Base-by-base conservation (phyloP, 2,888 invertebrate species). In the Troides helena region DNA sequence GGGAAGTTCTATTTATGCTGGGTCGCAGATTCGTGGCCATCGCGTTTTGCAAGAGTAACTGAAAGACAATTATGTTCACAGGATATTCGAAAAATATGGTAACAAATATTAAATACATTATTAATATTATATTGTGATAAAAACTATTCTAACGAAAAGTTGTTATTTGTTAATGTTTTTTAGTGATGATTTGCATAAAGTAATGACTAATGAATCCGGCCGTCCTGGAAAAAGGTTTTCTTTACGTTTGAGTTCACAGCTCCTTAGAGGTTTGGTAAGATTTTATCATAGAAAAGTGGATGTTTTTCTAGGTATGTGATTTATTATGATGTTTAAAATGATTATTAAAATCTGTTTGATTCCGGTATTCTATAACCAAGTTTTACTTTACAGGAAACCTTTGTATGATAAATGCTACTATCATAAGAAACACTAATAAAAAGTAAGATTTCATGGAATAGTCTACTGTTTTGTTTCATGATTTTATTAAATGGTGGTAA, bases 21-120 rank as follows among this genome's bases (percentile, higher is more conserved):
- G 92, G 84, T 92, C 10, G 92, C 91, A 39, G 92, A 92, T 77
- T 89, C 90, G 23, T 91, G 90, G 90, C 91, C 92, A 4, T 72
- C 85, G 46, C 83, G 87, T 67, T 92, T 92, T 82, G 85, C 86
- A 5, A 82, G 83, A 30, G 84, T 90, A 76, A 85, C 86, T 43
- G 86, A 85, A 21, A 80, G 85, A 25, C 89, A 90, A 74, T 79
- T 92, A 72, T 87, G 86, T 87, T 85, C 89, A 1, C 87, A 88
- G 73, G 89, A 92, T 80, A 82, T 92, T 74, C 80, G 89, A 23
- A 77, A 76, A 80, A 83, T 89, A 78, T 89, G 92, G 92, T 90
- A 82, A 77, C 67, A 65, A 68, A 36, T 23, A n/a, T 21, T 50
- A 56, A 46, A 14, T 50, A 58, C 17, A 25, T 14, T 65, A 17